Percentiles rank a stretch among this genome's conserved stretches.
Conservation (phyloP, 2,113 vertebrate species). For the Struthio camelus region DNA sequence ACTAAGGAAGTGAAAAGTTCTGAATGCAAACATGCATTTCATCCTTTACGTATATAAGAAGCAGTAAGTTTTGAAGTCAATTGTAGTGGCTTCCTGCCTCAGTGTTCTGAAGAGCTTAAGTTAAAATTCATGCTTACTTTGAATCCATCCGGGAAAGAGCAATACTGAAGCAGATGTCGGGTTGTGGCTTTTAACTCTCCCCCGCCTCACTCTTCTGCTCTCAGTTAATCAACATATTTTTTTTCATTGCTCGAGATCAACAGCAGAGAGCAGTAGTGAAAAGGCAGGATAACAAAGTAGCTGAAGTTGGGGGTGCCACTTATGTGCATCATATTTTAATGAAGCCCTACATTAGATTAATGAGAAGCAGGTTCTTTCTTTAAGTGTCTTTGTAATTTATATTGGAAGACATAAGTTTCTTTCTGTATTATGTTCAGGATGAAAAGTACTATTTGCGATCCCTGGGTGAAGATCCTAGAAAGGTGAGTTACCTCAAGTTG, state of each 20-base stretch:
- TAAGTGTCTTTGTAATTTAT: neutral
- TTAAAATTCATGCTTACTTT: neutral
- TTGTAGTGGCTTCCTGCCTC: neutral
- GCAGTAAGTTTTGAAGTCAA: neutral
- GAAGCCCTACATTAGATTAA: neutral
- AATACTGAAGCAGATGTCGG: neutral
- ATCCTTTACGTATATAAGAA: neutral
- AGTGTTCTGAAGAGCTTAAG: neutral
- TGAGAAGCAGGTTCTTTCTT: neutral
- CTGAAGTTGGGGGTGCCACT: slow-evolving; percentile 2
- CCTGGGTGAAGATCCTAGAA: slow-evolving; percentile 90
- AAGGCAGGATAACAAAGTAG: slow-evolving; percentile 2
- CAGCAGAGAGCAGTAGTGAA: slow-evolving; percentile 62
- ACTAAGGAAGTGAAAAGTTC: neutral
- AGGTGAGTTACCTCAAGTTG: slow-evolving; percentile 76
- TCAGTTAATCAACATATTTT: neutral
- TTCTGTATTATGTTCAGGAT: slow-evolving; percentile 76
- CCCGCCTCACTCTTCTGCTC: neutral
- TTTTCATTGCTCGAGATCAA: slow-evolving; percentile 25
- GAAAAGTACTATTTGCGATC: slow-evolving; percentile 97
- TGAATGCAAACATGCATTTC: neutral
- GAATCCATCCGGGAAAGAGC: neutral
- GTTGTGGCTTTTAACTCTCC: neutral
- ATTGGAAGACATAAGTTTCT: neutral
- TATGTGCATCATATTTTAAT: slow-evolving; percentile 5